Base-by-base conservation (phyloP, 2,888 invertebrate species). In the Drosophila quinaria region DNA sequence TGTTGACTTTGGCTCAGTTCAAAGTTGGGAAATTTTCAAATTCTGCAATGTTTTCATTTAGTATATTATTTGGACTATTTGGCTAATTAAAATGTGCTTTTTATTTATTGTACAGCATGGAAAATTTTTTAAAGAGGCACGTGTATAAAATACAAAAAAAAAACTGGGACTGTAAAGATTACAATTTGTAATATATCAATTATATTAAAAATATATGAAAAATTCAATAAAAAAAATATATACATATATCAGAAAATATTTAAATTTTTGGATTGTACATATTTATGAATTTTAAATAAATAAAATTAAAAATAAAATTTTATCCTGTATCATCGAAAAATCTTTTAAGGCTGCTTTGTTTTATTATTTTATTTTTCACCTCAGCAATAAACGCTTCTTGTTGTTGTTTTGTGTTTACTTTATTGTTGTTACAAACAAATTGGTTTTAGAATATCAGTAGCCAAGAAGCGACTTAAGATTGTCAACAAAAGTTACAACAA, bases 1-100 rank as follows among this genome's bases (percentile, higher is more conserved):
- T 56, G 46, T 73, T 67, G 74, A 31, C 35, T 55, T 67, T 68
- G 55, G 37, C 33, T 29, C 25, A 11, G 31, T 35, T 76, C 47
- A 50, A 31, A 33, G 58, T 31, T 25, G 25, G 22, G 47, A 65
- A 54, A 54, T 50, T 76, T 54, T 42, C 9, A 22, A 61, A 61
- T 41, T 37, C 33, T 22, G 10, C 31, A 33, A 31, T 19, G n/a
- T 33, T 42, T 19, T 5, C 11, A 17, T 31, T 10, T 15, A 25
- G 17, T 33, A n/a, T 22, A 33, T 42, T 17, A 17, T 42, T 11
- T 13, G 6, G 5, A 19, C 19, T 19, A 11, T 42, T 19, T 19
- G 4, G 19, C 1, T 11, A 11, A 17, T 42, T 13, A 42, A 42
- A 11, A 19, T 11, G 10, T 42, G 42, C 11, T 17, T 35, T 13